Evolutionary conservation across 2,888 invertebrate species (phyloP).

Genomic region (Aphodius granarius): DNA sequence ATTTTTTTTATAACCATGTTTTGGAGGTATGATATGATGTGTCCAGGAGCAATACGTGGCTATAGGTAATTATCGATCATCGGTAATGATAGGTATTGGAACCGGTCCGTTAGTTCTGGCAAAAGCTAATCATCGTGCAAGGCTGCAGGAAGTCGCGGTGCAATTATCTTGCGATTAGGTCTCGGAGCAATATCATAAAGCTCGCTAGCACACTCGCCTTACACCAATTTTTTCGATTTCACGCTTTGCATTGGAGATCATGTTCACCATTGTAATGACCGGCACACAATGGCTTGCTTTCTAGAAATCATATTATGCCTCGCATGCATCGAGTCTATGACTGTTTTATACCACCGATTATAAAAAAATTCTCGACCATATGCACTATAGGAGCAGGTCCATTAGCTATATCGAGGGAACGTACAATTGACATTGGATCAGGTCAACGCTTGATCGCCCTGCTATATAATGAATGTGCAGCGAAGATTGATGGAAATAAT

Average conservation of each 20-base stretch:
- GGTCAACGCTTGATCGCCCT: not conserved
- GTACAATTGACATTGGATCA: not conserved
- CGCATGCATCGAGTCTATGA: not conserved
- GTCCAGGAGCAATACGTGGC: conserved; percentile 19
- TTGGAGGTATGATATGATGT: too few species aligned
- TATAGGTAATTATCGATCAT: conserved; percentile 29
- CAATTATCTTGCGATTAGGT: conserved; percentile 30
- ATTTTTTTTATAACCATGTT: too few species aligned
- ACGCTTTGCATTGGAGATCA: not conserved
- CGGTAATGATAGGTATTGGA: conserved; percentile 31
- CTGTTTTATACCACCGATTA: not conserved
- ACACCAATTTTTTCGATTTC: not conserved
- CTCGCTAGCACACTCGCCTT: conserved; percentile 11
- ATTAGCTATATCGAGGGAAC: not conserved
- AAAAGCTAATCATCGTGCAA: conserved; percentile 31
- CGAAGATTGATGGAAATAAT: not conserved
- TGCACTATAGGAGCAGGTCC: not conserved
- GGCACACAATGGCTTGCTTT: not conserved
- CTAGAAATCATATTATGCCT: not conserved
- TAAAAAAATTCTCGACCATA: not conserved
- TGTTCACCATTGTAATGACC: not conserved
- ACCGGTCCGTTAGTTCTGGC: conserved; percentile 29
- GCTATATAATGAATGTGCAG: not conserved
- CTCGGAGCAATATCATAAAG: conserved; percentile 26
- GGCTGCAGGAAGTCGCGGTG: conserved; percentile 28